Evolutionary conservation across 2,888 invertebrate species (phyloP).

Genomic region (Tipula lateralis): DNA sequence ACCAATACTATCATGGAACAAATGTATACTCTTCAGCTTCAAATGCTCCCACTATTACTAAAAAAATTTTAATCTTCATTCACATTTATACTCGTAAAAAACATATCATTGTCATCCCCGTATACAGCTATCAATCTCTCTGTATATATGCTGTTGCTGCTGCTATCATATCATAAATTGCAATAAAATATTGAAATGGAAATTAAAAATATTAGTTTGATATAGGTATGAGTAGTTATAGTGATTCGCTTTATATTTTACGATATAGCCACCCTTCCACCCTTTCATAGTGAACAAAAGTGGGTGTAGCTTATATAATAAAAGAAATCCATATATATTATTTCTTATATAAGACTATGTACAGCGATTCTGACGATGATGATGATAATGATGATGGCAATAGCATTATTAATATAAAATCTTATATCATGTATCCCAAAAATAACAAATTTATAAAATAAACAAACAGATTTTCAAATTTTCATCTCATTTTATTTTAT

Average conservation of each 20-base stretch:
- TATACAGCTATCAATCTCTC: not conserved
- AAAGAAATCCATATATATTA: not conserved
- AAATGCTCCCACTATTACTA: too few relatives aligned
- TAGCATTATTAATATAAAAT: not conserved
- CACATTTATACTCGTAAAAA: not conserved
- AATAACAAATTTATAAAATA: not conserved
- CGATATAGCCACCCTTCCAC: not conserved
- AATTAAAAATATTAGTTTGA: not conserved
- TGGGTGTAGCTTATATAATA: too few relatives aligned
- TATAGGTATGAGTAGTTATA: not conserved
- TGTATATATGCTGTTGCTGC: not conserved
- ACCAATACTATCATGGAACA: too few relatives aligned
- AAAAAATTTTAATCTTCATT: not conserved
- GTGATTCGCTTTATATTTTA: not conserved
- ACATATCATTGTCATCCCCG: not conserved
- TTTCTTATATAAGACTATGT: not conserved
- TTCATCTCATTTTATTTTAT: not conserved
- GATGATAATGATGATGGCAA: not conserved
- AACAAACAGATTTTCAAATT: slow-evolving; percentile 11
- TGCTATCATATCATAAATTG: not conserved
- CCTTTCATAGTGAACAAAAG: not conserved
- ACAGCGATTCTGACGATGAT: not conserved
- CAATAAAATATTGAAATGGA: not conserved
- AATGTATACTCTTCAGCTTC: too few relatives aligned
- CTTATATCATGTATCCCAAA: not conserved